A percentile compares a stretch with the other conserved stretches of the same genome.
phyloP scores from a whole-genome alignment of 2,113 vertebrate species.

The Phocoena phocoena region DNA sequence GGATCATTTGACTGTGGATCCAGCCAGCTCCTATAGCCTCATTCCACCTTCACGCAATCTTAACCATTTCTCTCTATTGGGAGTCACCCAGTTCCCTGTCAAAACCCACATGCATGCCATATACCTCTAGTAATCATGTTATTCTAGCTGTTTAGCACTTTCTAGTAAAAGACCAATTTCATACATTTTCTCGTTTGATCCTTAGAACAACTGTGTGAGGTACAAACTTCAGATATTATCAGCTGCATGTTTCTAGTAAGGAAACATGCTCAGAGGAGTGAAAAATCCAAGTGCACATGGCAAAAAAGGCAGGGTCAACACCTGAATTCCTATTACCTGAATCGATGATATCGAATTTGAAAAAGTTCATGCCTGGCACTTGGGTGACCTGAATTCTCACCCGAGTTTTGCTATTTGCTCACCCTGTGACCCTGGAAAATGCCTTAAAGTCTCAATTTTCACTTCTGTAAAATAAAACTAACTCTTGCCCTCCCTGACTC shows the following conservation, averaged over 20 bases:
- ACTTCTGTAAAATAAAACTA: conserved; percentile 12
- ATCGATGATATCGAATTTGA: not conserved
- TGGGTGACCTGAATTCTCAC: not conserved
- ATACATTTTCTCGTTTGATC: not conserved
- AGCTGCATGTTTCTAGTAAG: not conserved
- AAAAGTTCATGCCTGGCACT: not conserved
- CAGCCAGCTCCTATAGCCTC: not conserved
- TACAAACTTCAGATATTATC: not conserved
- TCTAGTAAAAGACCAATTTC: not conserved
- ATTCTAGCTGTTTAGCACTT: not conserved
- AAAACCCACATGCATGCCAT: not conserved
- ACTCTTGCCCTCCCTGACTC: not conserved
- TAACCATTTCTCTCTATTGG: not conserved
- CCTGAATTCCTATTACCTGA: not conserved
- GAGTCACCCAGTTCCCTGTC: not conserved
- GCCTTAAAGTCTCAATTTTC: not conserved
- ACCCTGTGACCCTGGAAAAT: not conserved
- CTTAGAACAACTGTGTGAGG: not conserved
- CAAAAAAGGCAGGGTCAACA: not conserved
- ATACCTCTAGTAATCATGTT: not conserved
- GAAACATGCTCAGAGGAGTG: not conserved
- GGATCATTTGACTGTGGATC: not conserved
- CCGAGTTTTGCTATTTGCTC: not conserved
- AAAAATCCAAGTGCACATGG: not conserved
- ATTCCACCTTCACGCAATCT: not conserved